phyloP scores from a whole-genome alignment of 2,113 vertebrate species.

The Heptranchias perlo region DNA sequence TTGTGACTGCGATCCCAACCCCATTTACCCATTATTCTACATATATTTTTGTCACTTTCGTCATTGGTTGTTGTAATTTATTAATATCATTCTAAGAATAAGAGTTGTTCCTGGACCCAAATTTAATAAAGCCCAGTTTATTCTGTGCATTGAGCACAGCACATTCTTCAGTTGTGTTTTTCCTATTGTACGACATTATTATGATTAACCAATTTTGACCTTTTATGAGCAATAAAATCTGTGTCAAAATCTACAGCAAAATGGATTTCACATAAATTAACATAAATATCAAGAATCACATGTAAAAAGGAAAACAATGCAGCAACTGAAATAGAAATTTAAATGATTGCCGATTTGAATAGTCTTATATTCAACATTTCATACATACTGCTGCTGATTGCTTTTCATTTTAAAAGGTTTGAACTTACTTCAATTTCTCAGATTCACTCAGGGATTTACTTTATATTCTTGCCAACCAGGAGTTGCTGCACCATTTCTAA shows the following conservation, averaged over 20 bases:
- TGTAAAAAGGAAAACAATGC: background rate
- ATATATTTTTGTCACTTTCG: background rate
- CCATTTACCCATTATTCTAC: background rate
- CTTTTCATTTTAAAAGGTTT: background rate
- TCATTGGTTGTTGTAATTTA: background rate
- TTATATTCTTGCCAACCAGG: background rate
- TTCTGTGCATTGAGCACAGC: background rate
- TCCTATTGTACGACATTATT: background rate
- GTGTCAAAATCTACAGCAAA: background rate
- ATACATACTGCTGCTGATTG: background rate
- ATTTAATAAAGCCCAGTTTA: background rate
- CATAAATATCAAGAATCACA: background rate
- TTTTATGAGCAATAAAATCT: background rate
- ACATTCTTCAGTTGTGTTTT: background rate
- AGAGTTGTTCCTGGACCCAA: background rate
- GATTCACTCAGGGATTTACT: background rate
- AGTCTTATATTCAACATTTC: background rate
- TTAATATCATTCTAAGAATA: background rate
- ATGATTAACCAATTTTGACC: background rate
- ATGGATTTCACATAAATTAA: background rate
- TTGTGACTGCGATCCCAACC: background rate
- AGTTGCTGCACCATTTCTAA: constrained; percentile 52
- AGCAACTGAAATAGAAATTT: background rate
- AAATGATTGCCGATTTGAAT: background rate
- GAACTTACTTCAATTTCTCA: background rate